Evolutionary conservation across 2,888 invertebrate genomes (phyloP).

Genomic region (Rhagium mordax): DNA sequence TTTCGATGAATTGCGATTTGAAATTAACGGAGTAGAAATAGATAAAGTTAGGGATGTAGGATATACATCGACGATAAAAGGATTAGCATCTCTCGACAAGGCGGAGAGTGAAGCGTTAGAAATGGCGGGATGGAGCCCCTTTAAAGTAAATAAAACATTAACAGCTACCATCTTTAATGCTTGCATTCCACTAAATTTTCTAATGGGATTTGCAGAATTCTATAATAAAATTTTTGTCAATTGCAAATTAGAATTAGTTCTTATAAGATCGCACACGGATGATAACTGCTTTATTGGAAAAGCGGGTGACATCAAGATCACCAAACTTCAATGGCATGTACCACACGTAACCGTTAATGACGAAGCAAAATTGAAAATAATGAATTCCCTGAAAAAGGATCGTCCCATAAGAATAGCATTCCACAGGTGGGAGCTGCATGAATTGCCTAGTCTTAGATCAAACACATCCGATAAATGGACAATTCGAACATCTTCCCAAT

Average conservation of each 20-base stretch:
- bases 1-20: slow-evolving; percentile 11
- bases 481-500: not conserved
- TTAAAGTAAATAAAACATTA: not conserved
- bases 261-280: not conserved
- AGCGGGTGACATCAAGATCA: not conserved
- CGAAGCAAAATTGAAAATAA: not conserved
- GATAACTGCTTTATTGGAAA: not conserved
- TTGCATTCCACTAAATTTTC: not conserved
- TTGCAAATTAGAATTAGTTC: not conserved
- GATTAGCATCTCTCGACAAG: not conserved
- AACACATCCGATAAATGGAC: not conserved
- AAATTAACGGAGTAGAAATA: not conserved
- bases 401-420: not conserved
- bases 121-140: slow-evolving; percentile 1
- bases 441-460: not conserved
- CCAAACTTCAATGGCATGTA: not conserved
- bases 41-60: slow-evolving; percentile 11
- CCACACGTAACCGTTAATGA: not conserved
- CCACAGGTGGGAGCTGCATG: not conserved
- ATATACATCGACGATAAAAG: slow-evolving; percentile 9
- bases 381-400: not conserved
- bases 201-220: not conserved
- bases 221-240: slow-evolving; percentile 1
- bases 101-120: not conserved
- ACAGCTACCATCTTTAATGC: not conserved